These are phyloP conservation scores for Muntiacus muntjak DNA, from an alignment of 2,113 vertebrate species.

Conservation along the genomic window DNA sequence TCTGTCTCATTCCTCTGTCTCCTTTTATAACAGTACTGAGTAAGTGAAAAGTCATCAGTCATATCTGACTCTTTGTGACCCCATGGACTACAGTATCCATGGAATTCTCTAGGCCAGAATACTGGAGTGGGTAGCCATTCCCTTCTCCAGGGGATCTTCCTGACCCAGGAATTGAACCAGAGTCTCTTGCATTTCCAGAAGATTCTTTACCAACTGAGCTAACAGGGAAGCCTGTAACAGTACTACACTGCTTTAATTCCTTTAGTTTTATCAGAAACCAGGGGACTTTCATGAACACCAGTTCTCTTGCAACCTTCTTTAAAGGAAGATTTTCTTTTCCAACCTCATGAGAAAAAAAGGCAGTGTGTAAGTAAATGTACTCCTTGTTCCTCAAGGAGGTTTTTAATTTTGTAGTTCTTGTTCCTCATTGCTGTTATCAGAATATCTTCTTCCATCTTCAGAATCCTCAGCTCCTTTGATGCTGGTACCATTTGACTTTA, in stretches of 20 bases:
- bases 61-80: neutral
- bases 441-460: neutral
- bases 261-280: neutral
- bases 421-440: neutral
- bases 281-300: neutral
- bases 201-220: neutral
- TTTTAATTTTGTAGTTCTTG: neutral
- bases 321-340: neutral
- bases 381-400: neutral
- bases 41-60: neutral
- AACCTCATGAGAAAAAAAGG: neutral
- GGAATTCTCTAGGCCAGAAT: neutral
- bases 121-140: neutral
- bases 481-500: neutral
- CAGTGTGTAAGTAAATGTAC: neutral
- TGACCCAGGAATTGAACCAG: fast-evolving
- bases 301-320: neutral
- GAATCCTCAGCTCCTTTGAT: neutral
- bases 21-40: neutral
- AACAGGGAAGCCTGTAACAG: neutral
- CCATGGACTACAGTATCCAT: neutral
- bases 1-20: neutral
- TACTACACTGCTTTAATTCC: neutral
- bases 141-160: neutral
- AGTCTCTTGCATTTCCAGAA: neutral